Conservation (phyloP, 2,797 vertebrate genomes). For the Pelodytes ibericus region DNA sequence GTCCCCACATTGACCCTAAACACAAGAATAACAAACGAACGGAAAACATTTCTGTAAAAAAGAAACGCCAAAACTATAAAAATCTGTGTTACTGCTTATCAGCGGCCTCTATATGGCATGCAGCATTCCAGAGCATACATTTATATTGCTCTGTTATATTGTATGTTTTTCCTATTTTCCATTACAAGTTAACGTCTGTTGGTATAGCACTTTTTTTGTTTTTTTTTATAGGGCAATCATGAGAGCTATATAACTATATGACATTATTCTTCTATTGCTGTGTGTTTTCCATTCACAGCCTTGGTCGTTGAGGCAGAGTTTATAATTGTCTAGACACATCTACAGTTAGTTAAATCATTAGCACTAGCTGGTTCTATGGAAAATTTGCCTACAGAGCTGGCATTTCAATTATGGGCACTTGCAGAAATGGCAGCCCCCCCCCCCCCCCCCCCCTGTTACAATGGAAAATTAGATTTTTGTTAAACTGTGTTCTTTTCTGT, state of each 20-base stretch:
- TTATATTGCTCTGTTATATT: not conserved
- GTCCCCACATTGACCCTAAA: too few relatives aligned
- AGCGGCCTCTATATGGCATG: not conserved
- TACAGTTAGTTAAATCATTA: not conserved
- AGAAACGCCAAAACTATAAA: too few relatives aligned
- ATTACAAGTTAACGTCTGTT: not conserved
- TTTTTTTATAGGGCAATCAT: not conserved
- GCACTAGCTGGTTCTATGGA: not conserved
- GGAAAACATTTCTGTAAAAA: too few relatives aligned
- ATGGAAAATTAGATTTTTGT: too few relatives aligned
- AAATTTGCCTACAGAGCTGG: not conserved
- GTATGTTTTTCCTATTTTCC: constrained; percentile 15
- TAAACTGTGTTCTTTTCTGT: too few relatives aligned
- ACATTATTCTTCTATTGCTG: not conserved
- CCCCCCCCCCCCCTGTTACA: too few relatives aligned
- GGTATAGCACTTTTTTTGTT: not conserved
- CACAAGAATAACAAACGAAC: too few relatives aligned
- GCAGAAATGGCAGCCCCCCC: too few relatives aligned
- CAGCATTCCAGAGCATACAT: constrained; percentile 5
- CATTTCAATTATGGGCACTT: too few relatives aligned
- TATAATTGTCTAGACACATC: not conserved
- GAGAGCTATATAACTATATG: not conserved
- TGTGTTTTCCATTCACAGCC: constrained; percentile 4
- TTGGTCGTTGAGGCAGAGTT: not conserved
- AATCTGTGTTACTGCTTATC: too few relatives aligned